phyloP scores from a whole-genome alignment of 2,797 vertebrate species.

The Prionace glauca region DNA sequence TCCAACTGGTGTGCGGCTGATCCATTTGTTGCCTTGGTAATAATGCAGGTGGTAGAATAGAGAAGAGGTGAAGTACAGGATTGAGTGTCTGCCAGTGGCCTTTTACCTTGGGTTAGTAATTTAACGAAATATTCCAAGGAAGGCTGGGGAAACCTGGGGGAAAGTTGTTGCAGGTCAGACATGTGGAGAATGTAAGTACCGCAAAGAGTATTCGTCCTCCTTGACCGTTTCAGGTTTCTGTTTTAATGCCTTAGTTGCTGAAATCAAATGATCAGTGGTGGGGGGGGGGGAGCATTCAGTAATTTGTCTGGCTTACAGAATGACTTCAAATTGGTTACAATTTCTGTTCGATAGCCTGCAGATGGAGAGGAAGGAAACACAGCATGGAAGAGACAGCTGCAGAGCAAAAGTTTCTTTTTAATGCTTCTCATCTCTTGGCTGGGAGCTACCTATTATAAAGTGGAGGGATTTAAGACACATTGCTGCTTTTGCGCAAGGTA shows the following conservation, averaged over 20 bases:
- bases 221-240: neutral
- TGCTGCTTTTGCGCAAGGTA: neutral
- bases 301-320: neutral
- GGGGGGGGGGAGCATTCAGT: no score
- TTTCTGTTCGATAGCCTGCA: neutral
- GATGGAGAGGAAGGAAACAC: neutral
- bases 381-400: neutral
- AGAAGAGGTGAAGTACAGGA: constrained; percentile 12
- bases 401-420: neutral
- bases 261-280: neutral
- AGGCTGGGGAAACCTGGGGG: neutral
- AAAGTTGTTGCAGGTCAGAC: neutral
- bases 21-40: neutral
- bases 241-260: neutral
- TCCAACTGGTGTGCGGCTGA: neutral
- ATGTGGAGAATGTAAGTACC: constrained; percentile 11
- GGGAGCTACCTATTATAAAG: neutral
- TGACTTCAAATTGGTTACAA: neutral
- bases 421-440: neutral
- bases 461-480: neutral
- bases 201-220: neutral
- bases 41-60: neutral
- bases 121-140: neutral
- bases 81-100: neutral
- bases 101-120: neutral